Conservation (phyloP, 2,888 invertebrate genomes). For the Troglohyphantes excavatus region DNA sequence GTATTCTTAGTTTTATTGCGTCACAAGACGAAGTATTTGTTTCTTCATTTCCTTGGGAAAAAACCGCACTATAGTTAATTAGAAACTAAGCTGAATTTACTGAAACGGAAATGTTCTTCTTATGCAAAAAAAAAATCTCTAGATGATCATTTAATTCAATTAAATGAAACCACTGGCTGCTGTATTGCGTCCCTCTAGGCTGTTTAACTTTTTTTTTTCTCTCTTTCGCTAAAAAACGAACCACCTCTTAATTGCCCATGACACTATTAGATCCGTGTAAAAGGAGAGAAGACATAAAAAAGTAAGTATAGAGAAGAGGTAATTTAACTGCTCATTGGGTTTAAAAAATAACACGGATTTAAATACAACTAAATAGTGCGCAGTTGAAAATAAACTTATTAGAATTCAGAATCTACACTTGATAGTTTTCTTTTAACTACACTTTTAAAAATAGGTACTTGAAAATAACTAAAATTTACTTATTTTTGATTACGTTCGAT, state of each 20-base stretch:
- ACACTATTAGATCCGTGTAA: too few relatives aligned
- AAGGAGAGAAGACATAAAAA: not conserved
- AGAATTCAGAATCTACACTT: too few relatives aligned
- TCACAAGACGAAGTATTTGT: not conserved
- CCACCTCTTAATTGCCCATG: not conserved
- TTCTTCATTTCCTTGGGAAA: not conserved
- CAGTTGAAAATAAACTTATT: not conserved
- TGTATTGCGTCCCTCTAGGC: not conserved
- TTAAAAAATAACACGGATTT: not conserved
- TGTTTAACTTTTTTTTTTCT: conserved; percentile 12
- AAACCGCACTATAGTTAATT: not conserved
- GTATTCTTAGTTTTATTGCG: not conserved
- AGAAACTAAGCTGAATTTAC: conserved; percentile 26
- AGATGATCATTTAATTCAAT: conserved; percentile 13
- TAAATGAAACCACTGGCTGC: not conserved
- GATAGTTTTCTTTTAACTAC: too few relatives aligned
- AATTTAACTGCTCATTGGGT: not conserved
- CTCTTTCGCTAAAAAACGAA: not conserved
- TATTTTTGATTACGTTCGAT: too few relatives aligned
- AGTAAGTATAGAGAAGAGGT: not conserved
- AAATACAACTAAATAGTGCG: not conserved
- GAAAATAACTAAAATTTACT: too few relatives aligned
- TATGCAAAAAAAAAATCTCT: not conserved
- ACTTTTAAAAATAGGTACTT: too few relatives aligned
- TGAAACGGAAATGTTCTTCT: not conserved